Conservation (phyloP, 2,113 vertebrate genomes). For the Colinus virginianus region DNA sequence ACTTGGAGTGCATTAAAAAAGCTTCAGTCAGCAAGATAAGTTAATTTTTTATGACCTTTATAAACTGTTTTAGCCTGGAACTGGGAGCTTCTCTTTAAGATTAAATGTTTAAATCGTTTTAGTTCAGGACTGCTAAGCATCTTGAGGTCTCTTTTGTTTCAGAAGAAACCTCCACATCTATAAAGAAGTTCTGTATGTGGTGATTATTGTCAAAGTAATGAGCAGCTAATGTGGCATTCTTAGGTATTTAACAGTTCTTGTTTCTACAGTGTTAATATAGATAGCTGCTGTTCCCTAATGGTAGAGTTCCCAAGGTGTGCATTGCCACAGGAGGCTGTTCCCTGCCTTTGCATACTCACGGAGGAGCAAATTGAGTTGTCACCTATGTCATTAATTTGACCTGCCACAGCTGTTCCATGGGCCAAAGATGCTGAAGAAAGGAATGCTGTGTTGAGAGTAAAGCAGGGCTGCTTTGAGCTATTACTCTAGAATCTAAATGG, state of each 20-base stretch:
- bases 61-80: slow-evolving; percentile 79
- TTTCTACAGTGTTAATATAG: slow-evolving; percentile 7
- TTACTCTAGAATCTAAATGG: accelerated
- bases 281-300: slow-evolving; percentile 40
- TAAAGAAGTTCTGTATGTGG: slow-evolving; percentile 69
- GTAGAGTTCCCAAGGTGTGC: neutral
- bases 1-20: slow-evolving; percentile 80
- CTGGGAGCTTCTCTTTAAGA: slow-evolving; percentile 72
- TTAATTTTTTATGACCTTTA: slow-evolving; percentile 83
- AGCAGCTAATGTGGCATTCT: slow-evolving; percentile 62
- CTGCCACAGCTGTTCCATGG: neutral
- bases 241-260: slow-evolving; percentile 33
- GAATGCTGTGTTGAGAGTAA: neutral
- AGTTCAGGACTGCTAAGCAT: slow-evolving; percentile 59
- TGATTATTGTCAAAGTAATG: slow-evolving; percentile 68
- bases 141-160: slow-evolving; percentile 44
- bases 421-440: neutral
- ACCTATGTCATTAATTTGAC: slow-evolving; percentile 2
- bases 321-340: slow-evolving; percentile 4
- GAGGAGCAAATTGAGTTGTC: slow-evolving; percentile 66
- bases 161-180: slow-evolving; percentile 63
- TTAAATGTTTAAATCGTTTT: slow-evolving; percentile 78
- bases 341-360: slow-evolving; percentile 55
- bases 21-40: slow-evolving; percentile 80
- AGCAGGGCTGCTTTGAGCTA: neutral